Conservation (phyloP, 2,888 invertebrate species). For the Carcina quercana region DNA sequence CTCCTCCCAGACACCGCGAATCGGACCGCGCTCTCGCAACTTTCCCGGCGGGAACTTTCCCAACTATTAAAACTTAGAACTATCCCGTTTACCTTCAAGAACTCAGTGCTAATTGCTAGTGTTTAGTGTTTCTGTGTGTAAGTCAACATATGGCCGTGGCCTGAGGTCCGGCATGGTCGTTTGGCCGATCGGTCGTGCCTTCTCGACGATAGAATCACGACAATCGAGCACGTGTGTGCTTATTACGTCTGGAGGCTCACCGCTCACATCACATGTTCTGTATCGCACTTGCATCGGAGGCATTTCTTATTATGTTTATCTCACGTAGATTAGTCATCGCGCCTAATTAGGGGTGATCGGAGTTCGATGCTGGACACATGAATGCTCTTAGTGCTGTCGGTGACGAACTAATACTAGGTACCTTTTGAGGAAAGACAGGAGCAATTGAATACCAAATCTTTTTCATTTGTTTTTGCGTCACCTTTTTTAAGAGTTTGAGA, state of each 20-base stretch:
- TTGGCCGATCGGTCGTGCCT: constrained; percentile 40
- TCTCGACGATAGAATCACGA: constrained; percentile 55
- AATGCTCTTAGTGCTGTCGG: too few species aligned
- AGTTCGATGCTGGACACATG: too few species aligned
- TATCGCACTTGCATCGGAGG: constrained; percentile 44
- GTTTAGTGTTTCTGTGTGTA: constrained; percentile 56
- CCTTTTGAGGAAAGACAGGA: too few species aligned
- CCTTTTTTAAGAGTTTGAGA: too few species aligned
- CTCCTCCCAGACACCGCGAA: constrained; percentile 22
- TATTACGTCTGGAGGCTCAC: constrained; percentile 56
- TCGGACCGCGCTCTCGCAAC: constrained; percentile 25
- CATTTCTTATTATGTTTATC: constrained; percentile 38
- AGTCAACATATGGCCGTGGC: constrained; percentile 67
- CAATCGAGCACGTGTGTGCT: constrained; percentile 54
- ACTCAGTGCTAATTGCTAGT: constrained; percentile 27
- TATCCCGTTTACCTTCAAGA: not conserved
- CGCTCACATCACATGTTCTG: constrained; percentile 66
- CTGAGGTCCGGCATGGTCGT: constrained; percentile 38
- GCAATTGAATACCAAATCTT: too few species aligned
- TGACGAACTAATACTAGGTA: too few species aligned
- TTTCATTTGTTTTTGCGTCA: too few species aligned
- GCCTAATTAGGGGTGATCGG: constrained; percentile 35
- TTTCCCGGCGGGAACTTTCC: constrained; percentile 26
- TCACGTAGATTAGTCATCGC: constrained; percentile 33
- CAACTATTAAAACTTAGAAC: not conserved